Evolutionary conservation across 2,888 invertebrate genomes (phyloP), one percentile per base, ranked within the genome.

Genomic region (Pantelozetes paolii): DNA sequence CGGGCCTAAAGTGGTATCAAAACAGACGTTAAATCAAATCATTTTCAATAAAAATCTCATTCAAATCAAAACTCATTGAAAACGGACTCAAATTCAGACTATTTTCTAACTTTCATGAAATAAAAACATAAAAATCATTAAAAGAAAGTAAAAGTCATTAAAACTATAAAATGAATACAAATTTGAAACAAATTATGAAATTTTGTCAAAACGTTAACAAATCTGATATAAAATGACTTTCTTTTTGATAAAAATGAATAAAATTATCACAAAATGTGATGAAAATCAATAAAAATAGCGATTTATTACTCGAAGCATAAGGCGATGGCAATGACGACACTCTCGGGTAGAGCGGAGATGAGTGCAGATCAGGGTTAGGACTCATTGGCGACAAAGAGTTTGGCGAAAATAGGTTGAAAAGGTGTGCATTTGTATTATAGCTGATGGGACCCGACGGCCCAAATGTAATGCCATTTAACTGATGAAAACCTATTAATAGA

Each of bases 261-360:
- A n/a, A n/a, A n/a, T n/a, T n/a, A n/a, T n/a, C n/a, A n/a, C n/a
- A 36, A 36, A 36, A 36, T 36, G 11, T 8, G 11, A 36, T 36
- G 11, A 36, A 36, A 36, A 36, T 36, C 5, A 36, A 11, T 36
- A 36, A 36, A 36, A 36, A 36, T 11, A 36, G 36, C n/a, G 32
- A 40, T 40, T 36, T 40, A n/a, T 67, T 40, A 67, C 67, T 67
- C 11, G 67, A 40, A 20, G 67, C 40, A 36, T 67, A 67, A 5
- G 67, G 67, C 32, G 67, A 40, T 36, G 67, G 67, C 67, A 67
- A 8, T n/a, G 62, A 67, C 23, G 67, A 67, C n/a, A 67, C 67
- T 42, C 67, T 67, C 13, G 67, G 67, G 23, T 67, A 67, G 36
- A 67, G 42, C n/a, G 67, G 40, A 6, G 67, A 40, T 40, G 67